Conservation (phyloP, 1,140 invertebrate species). For the Philopotamus ludificatus region DNA sequence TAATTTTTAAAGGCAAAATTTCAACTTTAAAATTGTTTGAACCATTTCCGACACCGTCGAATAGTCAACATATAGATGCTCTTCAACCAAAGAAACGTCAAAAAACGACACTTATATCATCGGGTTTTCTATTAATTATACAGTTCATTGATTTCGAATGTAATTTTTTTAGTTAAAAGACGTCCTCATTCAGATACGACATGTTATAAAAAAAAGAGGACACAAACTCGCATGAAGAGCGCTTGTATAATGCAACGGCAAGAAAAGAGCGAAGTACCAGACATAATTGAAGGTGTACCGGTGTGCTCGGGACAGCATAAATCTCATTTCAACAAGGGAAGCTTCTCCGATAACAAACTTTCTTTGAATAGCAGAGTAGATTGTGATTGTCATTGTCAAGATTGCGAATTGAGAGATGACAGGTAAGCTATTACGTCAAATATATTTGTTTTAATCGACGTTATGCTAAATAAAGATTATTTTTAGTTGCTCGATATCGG, state of each 20-base stretch:
- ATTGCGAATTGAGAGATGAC: slow-evolving; percentile 33
- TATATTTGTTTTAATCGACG: slow-evolving; percentile 1
- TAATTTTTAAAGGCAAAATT: not conserved
- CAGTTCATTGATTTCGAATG: too few relatives aligned
- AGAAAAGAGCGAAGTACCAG: slow-evolving; percentile 55
- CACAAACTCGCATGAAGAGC: slow-evolving; percentile 47
- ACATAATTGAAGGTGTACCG: slow-evolving; percentile 56
- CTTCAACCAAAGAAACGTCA: too few relatives aligned
- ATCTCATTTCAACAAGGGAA: slow-evolving; percentile 40
- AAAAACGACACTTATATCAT: too few relatives aligned
- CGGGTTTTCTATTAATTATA: too few relatives aligned
- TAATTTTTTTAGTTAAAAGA: slow-evolving; percentile 49
- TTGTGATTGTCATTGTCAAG: slow-evolving; percentile 9
- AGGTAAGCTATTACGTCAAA: slow-evolving; percentile 4
- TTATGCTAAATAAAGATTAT: too few relatives aligned
- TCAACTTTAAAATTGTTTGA: too few relatives aligned
- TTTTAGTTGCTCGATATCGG: slow-evolving; percentile 18
- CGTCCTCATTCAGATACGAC: slow-evolving; percentile 52
- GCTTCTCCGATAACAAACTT: slow-evolving; percentile 13
- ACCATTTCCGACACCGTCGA: too few relatives aligned
- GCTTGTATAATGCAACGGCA: slow-evolving; percentile 46
- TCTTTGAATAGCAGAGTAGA: slow-evolving; percentile 25
- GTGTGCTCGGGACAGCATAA: slow-evolving; percentile 50
- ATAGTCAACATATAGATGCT: too few relatives aligned
- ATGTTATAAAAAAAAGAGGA: slow-evolving; percentile 49